Percentiles rank a stretch among this genome's conserved stretches.
Conservation (phyloP, 2,888 invertebrate genomes). For the Caenorhabditis drosophilae region DNA sequence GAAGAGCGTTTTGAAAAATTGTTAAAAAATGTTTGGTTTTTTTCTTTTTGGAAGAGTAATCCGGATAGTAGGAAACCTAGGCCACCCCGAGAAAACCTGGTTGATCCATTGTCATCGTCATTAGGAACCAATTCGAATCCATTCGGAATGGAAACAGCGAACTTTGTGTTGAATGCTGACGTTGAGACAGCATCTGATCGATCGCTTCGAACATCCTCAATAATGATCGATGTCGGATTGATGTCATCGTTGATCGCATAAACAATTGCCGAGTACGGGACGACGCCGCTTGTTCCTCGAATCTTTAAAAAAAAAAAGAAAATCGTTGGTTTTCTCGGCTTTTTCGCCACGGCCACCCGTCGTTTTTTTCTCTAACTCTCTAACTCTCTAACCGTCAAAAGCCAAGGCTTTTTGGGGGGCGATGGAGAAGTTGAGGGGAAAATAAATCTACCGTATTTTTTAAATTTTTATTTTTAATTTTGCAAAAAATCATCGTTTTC, state of each 20-base stretch:
- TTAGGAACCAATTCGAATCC: conserved; percentile 10
- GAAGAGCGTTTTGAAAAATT: no score
- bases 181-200: conserved; percentile 21
- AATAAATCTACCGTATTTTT: no score
- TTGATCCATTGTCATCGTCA: conserved; percentile 9
- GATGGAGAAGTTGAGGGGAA: no score
- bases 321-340: neutral
- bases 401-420: no score
- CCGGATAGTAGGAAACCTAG: neutral
- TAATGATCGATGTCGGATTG: conserved; percentile 4
- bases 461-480: no score
- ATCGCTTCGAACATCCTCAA: conserved; percentile 9
- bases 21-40: no score
- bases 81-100: conserved; percentile 1
- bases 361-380: no score
- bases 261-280: conserved; percentile 7
- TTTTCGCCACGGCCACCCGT: no score
- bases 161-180: conserved; percentile 8
- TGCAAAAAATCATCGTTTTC: conserved; percentile 2
- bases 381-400: no score
- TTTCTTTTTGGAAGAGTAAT: neutral
- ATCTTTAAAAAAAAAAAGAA: conserved; percentile 5
- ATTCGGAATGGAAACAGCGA: conserved; percentile 6
- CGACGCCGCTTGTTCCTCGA: neutral
- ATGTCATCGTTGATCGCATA: conserved; percentile 8